These are phyloP conservation scores for Danio kyathit DNA, from an alignment of 2,797 vertebrate species.

Conservation along the genomic window DNA sequence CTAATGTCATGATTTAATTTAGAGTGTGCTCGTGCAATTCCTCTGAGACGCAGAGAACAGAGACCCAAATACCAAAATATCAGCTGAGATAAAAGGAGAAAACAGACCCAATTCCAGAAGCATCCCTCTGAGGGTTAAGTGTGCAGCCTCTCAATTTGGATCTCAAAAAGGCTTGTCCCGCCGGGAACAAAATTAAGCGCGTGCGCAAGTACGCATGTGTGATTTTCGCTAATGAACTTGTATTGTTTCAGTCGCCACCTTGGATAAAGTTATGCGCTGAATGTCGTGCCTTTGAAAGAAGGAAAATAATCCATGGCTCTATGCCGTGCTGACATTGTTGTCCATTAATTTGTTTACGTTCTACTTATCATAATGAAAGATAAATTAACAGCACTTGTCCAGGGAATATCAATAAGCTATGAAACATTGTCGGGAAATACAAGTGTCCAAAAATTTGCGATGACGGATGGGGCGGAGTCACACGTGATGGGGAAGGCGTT, in stretches of 20 bases:
- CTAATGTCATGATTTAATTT: slow-evolving; percentile 59
- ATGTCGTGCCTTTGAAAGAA: slow-evolving; percentile 27
- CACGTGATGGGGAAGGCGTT: slow-evolving; percentile 55
- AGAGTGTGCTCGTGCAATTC: slow-evolving; percentile 48
- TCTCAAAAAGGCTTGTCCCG: slow-evolving; percentile 67
- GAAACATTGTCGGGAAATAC: neutral
- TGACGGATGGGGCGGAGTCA: neutral
- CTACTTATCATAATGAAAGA: slow-evolving; percentile 23
- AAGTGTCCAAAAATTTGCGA: neutral
- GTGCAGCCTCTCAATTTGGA: slow-evolving; percentile 61
- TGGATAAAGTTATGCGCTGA: slow-evolving; percentile 44
- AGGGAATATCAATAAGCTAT: slow-evolving; percentile 17
- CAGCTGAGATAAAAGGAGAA: slow-evolving; percentile 65
- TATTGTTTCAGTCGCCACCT: slow-evolving; percentile 57
- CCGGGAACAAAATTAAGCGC: slow-evolving; percentile 66
- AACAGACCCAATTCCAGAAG: slow-evolving; percentile 60
- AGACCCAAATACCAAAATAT: slow-evolving; percentile 75
- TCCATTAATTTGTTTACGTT: slow-evolving; percentile 8
- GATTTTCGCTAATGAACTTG: slow-evolving; percentile 68
- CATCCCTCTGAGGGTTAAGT: slow-evolving; percentile 63
- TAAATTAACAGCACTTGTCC: neutral
- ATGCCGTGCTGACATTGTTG: neutral
- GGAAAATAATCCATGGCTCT: slow-evolving; percentile 1
- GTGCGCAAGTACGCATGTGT: slow-evolving; percentile 57
- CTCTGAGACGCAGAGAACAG: slow-evolving; percentile 63